A percentile compares a stretch with the other conserved stretches of the same genome.
phyloP scores from a whole-genome alignment of 2,888 invertebrate genomes.

The Epinotia brunnichana region DNA sequence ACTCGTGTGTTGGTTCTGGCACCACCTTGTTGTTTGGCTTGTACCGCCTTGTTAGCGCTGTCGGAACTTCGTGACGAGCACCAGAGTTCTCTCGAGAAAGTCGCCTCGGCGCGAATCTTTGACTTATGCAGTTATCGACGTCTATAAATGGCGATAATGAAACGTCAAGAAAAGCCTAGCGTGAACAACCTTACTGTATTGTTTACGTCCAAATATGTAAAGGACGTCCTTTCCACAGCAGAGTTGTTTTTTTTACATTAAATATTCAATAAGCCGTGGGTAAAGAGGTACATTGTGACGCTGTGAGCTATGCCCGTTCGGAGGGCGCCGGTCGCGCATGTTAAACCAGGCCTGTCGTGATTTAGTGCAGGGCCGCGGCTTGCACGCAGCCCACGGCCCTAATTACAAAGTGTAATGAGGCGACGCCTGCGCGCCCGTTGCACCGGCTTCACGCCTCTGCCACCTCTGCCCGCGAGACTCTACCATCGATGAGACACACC shows the following conservation, averaged over 20 bases:
- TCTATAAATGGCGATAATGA: constrained; percentile 36
- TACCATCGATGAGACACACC: constrained; percentile 11
- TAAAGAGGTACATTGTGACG: constrained; percentile 65
- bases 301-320: constrained; percentile 64
- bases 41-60: constrained; percentile 63
- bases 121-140: constrained; percentile 41
- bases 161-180: constrained; percentile 43
- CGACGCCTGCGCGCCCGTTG: constrained; percentile 55
- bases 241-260: constrained; percentile 61
- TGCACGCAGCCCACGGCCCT: constrained; percentile 73
- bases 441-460: constrained; percentile 55
- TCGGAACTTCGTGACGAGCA: constrained; percentile 55
- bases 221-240: constrained; percentile 57
- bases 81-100: constrained; percentile 52
- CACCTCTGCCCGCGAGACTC: constrained; percentile 22
- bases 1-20: constrained; percentile 59
- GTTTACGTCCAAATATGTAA: constrained; percentile 66
- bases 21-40: constrained; percentile 63
- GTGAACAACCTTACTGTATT: constrained; percentile 58
- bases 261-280: constrained; percentile 76
- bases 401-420: constrained; percentile 82
- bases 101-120: constrained; percentile 45
- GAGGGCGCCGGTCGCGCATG: constrained; percentile 65
- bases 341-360: constrained; percentile 70
- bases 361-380: constrained; percentile 74